Evolutionary conservation across 2,888 invertebrate species (phyloP), one percentile per base, ranked within the genome.

Genomic region (Nomada flava): DNA sequence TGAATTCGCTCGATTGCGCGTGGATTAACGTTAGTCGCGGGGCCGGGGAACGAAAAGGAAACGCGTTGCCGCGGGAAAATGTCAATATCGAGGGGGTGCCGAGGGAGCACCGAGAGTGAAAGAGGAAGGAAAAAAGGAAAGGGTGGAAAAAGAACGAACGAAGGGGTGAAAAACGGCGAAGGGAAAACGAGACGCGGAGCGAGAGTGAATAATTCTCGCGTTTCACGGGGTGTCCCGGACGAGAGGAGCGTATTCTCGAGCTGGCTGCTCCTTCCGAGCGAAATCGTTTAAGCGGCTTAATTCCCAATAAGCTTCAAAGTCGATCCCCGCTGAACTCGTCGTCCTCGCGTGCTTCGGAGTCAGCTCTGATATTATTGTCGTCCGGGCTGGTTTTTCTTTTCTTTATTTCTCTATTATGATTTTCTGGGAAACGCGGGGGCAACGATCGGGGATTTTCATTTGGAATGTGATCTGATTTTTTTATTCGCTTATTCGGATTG

Each of bases 201-300:
- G 26, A 23, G 67, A 57, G 63, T 42, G 69, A 77, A 73, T 73
- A 64, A 69, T 82, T 83, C 70, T 75, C 64, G 29, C 79, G 69
- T 82, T 78, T 72, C 67, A 29, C 55, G n/a, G 53, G 52, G 73
- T 53, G 70, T 73, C 67, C 57, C 70, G 67, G 23, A 42, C 70
- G 63, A 42, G 68, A 36, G 42, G 52, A 57, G 47, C 26, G 55
- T 69, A 86, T 86, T 84, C 84, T 68, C 68, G 50, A 69, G 64
- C 15, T 47, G 26, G 36, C 23, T 36, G 75, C 74, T 60, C 62
- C 76, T 59, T 77, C 63, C 9, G 50, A 82, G 59, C 72, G 71
- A 86, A 89, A 88, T 83, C 87, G 85, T 87, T 88, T 90, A 91
- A 91, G 90, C 91, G 88, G 90, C 89, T 92, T 90, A 91, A 91